Conservation (phyloP, 2,797 vertebrate genomes). For the Neopelma chrysocephalum region DNA sequence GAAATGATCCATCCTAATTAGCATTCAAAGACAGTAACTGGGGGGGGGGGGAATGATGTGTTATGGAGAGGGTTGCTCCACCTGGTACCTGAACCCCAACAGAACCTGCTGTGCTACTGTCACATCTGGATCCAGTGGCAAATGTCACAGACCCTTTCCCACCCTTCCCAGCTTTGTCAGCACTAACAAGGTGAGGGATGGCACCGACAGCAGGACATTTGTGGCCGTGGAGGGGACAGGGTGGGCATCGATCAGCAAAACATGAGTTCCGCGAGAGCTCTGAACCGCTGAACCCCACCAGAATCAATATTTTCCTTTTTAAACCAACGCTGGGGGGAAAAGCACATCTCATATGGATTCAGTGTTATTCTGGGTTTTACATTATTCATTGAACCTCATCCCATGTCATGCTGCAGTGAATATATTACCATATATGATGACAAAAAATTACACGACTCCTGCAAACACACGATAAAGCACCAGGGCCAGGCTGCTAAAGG, state of each 20-base stretch:
- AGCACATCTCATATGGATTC: neutral
- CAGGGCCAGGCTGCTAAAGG: neutral
- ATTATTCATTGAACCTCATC: neutral
- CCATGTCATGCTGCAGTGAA: neutral
- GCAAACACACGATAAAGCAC: neutral
- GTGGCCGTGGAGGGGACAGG: neutral
- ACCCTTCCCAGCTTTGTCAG: neutral
- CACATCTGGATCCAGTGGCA: neutral
- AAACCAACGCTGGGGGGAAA: neutral
- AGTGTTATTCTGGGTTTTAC: neutral
- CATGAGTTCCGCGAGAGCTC: neutral
- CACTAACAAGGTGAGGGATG: accelerated
- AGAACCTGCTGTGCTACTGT: neutral
- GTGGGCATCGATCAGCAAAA: neutral
- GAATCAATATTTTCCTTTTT: slow-evolving; percentile 40
- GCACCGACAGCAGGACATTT: accelerated
- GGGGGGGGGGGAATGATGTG: neutral
- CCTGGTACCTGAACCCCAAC: neutral
- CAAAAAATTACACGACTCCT: neutral
- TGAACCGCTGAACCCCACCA: neutral
- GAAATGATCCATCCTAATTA: slow-evolving; percentile 41
- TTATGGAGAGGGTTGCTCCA: neutral
- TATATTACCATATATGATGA: slow-evolving; percentile 9
- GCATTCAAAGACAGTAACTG: neutral
- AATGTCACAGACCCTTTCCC: neutral